Base-by-base conservation (phyloP, 2,888 invertebrate species). In the Zaprionus bogoriensis region DNA sequence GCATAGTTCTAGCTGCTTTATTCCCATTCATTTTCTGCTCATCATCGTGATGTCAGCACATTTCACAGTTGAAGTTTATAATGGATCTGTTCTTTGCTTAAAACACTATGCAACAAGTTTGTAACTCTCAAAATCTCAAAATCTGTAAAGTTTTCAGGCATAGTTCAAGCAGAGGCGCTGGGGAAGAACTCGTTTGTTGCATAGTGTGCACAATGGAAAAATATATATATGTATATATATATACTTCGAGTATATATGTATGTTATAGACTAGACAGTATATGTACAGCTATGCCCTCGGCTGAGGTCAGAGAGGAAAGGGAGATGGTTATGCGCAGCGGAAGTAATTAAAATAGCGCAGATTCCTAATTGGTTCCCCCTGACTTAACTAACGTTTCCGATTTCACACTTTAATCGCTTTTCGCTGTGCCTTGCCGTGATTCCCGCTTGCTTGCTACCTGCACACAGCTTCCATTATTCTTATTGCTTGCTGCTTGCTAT, bases 121-220 rank as follows among this genome's bases (percentile, higher is more conserved):
- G 12, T 6, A 9, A 17, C 12, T 41, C 17, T 12, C 19, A 41
- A 3, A n/a, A 20, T 51, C 27, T 27, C 10, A 30, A 22, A n/a
- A n/a, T n/a, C n/a, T n/a, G n/a, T n/a, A n/a, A n/a, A n/a, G n/a
- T n/a, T n/a, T 52, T 19, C 10, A 46, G 27, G 10, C 27, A 36
- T 23, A 12, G n/a, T 20, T 32, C n/a, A n/a, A 41, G 23, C 41
- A 19, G 39, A 9, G 9, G 20, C n/a, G 9, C 19, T 41, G 5
- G n/a, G n/a, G 1, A 41, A 23, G 7, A 20, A 10, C 25, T 22
- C 10, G 14, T 36, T 62, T 61, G 42, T 63, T 51, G 57, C 48
- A 66, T 51, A 51, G 54, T 53, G 45, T 41, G 23, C 17, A 57
- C 27, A 63, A 73, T 71, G 73, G 38, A 73, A 71, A 71, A 71